Percentiles rank a stretch among this genome's conserved stretches.
These are phyloP conservation scores for Drosophila neotestacea DNA, from an alignment of 2,888 invertebrate genomes.

Conservation along the genomic window DNA sequence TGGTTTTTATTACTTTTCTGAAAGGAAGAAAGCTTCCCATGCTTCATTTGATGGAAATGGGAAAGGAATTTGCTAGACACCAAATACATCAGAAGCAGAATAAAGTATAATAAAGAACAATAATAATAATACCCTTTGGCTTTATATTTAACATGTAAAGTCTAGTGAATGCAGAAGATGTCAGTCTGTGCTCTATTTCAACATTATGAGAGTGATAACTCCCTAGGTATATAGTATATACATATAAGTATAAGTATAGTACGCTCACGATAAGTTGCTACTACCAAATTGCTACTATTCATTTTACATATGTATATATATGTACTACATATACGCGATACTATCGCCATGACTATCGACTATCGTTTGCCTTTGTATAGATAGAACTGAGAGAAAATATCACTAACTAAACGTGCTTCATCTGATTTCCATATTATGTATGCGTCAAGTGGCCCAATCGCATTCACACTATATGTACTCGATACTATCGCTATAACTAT, in stretches of 20 bases:
- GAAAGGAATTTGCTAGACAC: background rate
- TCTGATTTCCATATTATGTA: constrained; percentile 23
- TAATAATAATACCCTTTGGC: background rate
- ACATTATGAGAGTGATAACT: too few species aligned
- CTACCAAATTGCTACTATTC: too few species aligned
- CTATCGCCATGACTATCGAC: background rate
- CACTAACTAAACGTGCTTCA: constrained; percentile 15
- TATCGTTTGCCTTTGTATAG: background rate
- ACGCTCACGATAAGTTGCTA: too few species aligned
- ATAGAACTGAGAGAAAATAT: background rate
- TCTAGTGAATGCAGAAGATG: too few species aligned
- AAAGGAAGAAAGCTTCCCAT: background rate
- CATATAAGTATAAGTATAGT: too few species aligned
- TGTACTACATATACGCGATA: too few species aligned
- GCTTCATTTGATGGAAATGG: background rate
- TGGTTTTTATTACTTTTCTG: constrained; percentile 25
- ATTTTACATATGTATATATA: too few species aligned
- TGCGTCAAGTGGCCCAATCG: too few species aligned
- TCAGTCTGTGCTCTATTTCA: too few species aligned
- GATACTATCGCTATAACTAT: background rate
- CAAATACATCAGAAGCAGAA: background rate
- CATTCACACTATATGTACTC: too few species aligned
- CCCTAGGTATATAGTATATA: too few species aligned
- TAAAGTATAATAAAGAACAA: background rate
- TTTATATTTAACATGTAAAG: too few species aligned